Evolutionary conservation across 2,113 vertebrate species (phyloP), one percentile per base, ranked within the genome.

Genomic region (Cyphomyrus plagiostoma): DNA sequence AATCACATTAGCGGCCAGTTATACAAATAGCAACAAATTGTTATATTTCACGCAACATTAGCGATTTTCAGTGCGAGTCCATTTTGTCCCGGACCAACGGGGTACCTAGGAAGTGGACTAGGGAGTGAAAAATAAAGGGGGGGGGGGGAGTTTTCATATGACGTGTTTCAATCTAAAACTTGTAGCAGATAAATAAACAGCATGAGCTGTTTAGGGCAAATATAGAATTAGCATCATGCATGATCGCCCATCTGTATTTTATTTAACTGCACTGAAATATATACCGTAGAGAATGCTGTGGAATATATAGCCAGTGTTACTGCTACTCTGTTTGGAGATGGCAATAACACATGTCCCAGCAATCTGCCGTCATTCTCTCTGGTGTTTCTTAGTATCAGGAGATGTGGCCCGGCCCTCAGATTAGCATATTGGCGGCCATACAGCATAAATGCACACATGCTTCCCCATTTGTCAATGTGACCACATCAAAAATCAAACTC

Each of bases 201-300:
- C 91, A 89, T 9, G 86, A 82, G 88, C 90, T 91, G 94, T 95
- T 95, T 94, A 93, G 91, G 90, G 88, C 91, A 93, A 93, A 91
- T 93, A 94, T 91, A 93, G 92, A 93, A 94, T 94, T 92, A 95
- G 94, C 95, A 92, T 94, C 93, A 91, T 92, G 90, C 93, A 91
- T 84, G 89, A 74, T 88, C 88, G 85, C 88, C 93, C 95, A 95
- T 95, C 94, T 95, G 95, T 92, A 92, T 95, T 93, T 94, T 93
- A 95, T 96, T 95, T 96, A 89, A 94, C 92, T 91, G 91, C 90
- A 90, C 92, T 93, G 94, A 94, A 93, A 95, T 90, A 91, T 94
- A 92, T 90, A 93, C 92, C 89, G 80, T 50, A 90, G 89, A 92
- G 90, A 92, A 93, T 91, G 91, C 90, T 91, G 90, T 93, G 92